Evolutionary conservation across 2,113 vertebrate species (phyloP).

Genomic region (Sebastes schlegelii): DNA sequence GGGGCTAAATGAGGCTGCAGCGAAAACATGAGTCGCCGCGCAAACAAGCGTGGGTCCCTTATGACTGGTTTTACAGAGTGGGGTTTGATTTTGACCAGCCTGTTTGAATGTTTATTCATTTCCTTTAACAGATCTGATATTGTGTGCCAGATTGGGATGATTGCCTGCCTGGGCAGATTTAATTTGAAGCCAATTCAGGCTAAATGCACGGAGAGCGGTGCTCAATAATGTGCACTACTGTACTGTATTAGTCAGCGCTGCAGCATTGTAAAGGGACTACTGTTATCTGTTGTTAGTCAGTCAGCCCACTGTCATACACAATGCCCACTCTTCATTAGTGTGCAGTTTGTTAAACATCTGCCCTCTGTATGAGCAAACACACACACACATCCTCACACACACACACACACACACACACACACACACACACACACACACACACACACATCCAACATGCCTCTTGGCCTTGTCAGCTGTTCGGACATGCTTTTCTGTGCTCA

Average conservation of each 20-base stretch:
- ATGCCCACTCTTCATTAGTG: conserved; percentile 70
- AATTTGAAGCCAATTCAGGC: conserved; percentile 63
- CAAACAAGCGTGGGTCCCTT: conserved; percentile 67
- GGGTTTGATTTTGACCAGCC: conserved; percentile 57
- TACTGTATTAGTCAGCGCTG: conserved; percentile 22
- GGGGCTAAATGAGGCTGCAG: conserved; percentile 70
- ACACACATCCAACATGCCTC: conserved; percentile 68
- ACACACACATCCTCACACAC: conserved; percentile 4
- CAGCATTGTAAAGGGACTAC: conserved; percentile 31
- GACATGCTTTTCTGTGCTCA: conserved; percentile 74
- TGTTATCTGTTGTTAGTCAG: conserved; percentile 43
- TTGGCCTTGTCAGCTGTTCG: conserved; percentile 79
- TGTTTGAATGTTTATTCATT: conserved; percentile 63
- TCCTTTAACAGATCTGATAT: conserved; percentile 44
- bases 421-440: conserved; percentile 17
- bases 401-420: conserved; percentile 15
- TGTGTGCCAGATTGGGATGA: conserved; percentile 54
- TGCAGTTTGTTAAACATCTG: conserved; percentile 69
- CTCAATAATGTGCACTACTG: conserved; percentile 37
- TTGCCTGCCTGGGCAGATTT: conserved; percentile 58
- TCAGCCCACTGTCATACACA: conserved; percentile 37
- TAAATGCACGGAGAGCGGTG: conserved; percentile 28
- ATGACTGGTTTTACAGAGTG: conserved; percentile 55
- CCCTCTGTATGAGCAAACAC: conserved; percentile 5
- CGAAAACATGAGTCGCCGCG: conserved; percentile 61